These are phyloP conservation scores for Monodelphis domestica DNA, from an alignment of 2,797 vertebrate genomes.

Conservation along the genomic window DNA sequence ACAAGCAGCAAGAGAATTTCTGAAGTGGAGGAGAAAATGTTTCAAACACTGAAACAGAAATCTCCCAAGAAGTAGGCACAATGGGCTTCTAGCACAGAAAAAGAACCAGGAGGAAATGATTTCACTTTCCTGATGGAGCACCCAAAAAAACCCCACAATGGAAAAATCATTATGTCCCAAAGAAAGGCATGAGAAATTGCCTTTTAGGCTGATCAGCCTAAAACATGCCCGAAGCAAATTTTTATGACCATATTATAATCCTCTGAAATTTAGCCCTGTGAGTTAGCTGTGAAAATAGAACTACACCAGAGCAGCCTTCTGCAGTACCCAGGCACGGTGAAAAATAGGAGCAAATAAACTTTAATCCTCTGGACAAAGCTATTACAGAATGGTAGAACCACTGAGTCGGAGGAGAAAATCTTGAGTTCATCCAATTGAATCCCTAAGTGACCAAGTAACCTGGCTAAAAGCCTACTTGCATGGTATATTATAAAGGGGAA, in stretches of 20 bases:
- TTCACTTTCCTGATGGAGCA: constrained; percentile 56
- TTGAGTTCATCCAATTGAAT: background rate
- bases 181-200: constrained; percentile 36
- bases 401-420: background rate
- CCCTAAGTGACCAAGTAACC: background rate
- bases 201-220: constrained; percentile 52
- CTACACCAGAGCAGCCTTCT: constrained; percentile 23
- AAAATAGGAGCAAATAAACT: constrained; percentile 56
- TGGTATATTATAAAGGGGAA: background rate
- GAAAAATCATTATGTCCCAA: constrained; percentile 62
- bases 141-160: constrained; percentile 33
- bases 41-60: constrained; percentile 34
- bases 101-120: constrained; percentile 35
- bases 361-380: constrained; percentile 17
- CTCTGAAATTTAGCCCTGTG: constrained; percentile 53
- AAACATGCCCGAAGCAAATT: constrained; percentile 50
- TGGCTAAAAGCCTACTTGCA: background rate
- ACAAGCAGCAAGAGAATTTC: background rate
- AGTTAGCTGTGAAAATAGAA: constrained; percentile 44
- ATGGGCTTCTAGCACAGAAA: background rate
- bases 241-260: constrained; percentile 53
- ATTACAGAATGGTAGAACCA: constrained; percentile 1
- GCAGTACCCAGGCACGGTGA: constrained; percentile 51
- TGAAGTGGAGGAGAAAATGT: background rate
- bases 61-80: constrained; percentile 47